These are phyloP conservation scores for Brachycybe producta DNA, from an alignment of 2,888 invertebrate species.

Conservation along the genomic window DNA sequence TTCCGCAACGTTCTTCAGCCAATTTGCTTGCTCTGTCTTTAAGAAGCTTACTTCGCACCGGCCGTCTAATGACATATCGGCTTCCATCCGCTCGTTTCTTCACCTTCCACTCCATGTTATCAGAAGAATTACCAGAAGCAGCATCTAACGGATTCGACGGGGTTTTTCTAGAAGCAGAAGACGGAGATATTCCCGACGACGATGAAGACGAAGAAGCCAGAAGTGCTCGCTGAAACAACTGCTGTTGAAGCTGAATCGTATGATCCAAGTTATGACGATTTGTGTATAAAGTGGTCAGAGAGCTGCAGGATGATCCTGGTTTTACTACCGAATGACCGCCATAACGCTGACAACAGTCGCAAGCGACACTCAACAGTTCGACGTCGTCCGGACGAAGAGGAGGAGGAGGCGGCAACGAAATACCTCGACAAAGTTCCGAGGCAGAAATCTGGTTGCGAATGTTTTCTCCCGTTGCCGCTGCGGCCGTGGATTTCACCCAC, in stretches of 20 bases:
- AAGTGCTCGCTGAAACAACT: conserved; percentile 38
- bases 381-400: conserved; percentile 14
- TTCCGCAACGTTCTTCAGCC: conserved; percentile 50
- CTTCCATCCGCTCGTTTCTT: conserved; percentile 62
- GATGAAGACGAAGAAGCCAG: conserved; percentile 17
- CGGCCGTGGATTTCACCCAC: conserved; percentile 22
- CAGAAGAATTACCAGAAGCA: conserved; percentile 33
- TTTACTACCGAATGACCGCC: conserved; percentile 15
- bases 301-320: neutral
- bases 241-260: conserved; percentile 54
- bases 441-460: neutral
- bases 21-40: conserved; percentile 53
- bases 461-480: conserved; percentile 3
- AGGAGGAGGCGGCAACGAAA: conserved; percentile 14
- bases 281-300: conserved; percentile 48
- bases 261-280: conserved; percentile 53
- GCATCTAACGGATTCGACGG: neutral
- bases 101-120: conserved; percentile 57
- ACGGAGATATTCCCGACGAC: conserved; percentile 9
- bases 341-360: conserved; percentile 26
- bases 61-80: conserved; percentile 58
- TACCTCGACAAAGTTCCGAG: conserved; percentile 16
- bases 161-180: neutral
- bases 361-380: conserved; percentile 25
- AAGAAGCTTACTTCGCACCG: conserved; percentile 50